Evolutionary conservation across 1,140 invertebrate species (phyloP).

Genomic region (Atta cephalotes): DNA sequence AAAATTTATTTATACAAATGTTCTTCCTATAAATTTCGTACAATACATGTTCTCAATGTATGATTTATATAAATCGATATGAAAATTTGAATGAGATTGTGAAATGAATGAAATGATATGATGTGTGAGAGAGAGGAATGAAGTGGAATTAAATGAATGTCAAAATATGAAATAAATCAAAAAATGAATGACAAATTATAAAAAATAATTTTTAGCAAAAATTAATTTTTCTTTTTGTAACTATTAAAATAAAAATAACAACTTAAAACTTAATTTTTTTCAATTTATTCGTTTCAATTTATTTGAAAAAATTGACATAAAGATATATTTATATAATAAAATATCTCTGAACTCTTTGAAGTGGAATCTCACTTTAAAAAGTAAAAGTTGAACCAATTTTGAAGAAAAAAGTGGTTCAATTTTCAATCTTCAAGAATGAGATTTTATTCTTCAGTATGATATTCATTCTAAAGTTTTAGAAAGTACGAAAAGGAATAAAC

Average conservation of each 20-base stretch:
- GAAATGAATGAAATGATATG: background rate
- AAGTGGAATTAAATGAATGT: constrained; percentile 24
- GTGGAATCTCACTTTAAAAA: too few relatives aligned
- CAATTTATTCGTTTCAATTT: background rate
- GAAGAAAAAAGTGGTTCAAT: too few relatives aligned
- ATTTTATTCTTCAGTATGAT: too few relatives aligned
- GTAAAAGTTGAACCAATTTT: too few relatives aligned
- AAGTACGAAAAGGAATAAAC: background rate
- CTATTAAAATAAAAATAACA: background rate
- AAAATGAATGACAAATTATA: background rate
- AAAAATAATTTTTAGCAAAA: background rate
- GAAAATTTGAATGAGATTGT: background rate
- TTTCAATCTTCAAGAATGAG: too few relatives aligned
- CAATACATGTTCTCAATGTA: background rate
- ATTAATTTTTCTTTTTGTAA: background rate
- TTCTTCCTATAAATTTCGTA: background rate
- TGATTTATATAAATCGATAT: background rate
- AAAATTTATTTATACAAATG: constrained; percentile 37
- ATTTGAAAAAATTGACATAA: background rate
- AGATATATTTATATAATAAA: too few relatives aligned
- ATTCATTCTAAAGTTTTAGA: too few relatives aligned
- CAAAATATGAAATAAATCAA: background rate
- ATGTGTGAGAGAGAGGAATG: background rate
- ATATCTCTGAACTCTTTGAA: too few relatives aligned
- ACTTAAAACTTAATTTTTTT: background rate